Percentiles rank a stretch among this genome's conserved stretches.
Evolutionary conservation across 1,140 invertebrate genomes (phyloP).

Genomic region (Rhyzopertha dominica): DNA sequence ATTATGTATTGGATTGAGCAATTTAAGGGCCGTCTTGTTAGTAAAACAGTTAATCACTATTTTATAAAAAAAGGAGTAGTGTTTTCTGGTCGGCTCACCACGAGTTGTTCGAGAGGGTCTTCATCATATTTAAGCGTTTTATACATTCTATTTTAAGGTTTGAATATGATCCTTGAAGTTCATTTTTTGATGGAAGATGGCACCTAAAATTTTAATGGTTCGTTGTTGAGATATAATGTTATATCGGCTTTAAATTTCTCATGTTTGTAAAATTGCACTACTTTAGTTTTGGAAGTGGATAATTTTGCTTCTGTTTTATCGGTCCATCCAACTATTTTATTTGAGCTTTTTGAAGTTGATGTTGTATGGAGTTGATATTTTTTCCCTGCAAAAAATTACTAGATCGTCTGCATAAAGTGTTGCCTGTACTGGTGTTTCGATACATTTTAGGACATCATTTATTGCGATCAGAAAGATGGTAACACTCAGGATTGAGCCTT

Average conservation of each 20-base stretch:
- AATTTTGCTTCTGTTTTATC: too few species aligned
- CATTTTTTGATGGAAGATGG: constrained; percentile 10
- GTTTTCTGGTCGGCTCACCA: constrained; percentile 11
- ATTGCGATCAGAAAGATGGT: constrained; percentile 8
- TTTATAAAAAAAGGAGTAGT: constrained; percentile 9
- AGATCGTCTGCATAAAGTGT: constrained; percentile 4
- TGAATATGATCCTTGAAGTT: constrained; percentile 7
- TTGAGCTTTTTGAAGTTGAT: too few species aligned
- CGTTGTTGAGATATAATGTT: too few species aligned
- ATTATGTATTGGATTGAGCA: constrained; percentile 9
- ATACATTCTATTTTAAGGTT: constrained; percentile 5
- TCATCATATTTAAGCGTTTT: constrained; percentile 10
- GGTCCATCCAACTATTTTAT: too few species aligned
- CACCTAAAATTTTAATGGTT: constrained; percentile 2
- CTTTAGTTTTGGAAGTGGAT: too few species aligned
- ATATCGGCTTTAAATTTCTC: too few species aligned
- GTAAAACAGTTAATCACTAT: constrained; percentile 4
- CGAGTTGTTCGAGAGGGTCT: constrained; percentile 1
- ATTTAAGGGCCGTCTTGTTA: not conserved
- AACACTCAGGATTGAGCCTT: not conserved
- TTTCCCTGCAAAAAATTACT: constrained; percentile 3
- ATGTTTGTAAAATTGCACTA: too few species aligned
- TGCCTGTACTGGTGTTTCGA: constrained; percentile 1
- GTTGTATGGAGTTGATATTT: constrained; percentile 1
- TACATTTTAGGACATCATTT: not conserved